Conservation (phyloP, 2,797 vertebrate genomes). For the Rhynchonycteris naso region DNA sequence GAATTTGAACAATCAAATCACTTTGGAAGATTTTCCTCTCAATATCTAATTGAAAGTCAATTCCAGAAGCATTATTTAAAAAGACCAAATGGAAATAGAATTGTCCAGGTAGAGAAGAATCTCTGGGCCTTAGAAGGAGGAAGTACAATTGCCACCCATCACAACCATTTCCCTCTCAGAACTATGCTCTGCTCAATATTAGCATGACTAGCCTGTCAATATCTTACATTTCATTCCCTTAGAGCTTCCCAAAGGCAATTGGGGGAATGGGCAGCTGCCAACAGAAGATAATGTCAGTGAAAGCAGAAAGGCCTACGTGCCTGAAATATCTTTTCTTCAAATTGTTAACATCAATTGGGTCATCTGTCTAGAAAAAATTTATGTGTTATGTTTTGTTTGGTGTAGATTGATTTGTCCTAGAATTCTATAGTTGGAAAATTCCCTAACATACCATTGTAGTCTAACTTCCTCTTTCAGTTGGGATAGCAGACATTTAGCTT, state of each 20-base stretch:
- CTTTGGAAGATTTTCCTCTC: constrained; percentile 35
- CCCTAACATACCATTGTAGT: neutral
- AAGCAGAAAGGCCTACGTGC: neutral
- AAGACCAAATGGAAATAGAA: constrained; percentile 44
- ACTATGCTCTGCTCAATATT: neutral
- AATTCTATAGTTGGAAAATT: neutral
- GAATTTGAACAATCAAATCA: constrained; percentile 40
- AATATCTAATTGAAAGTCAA: constrained; percentile 58
- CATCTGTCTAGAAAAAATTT: neutral
- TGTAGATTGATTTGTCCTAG: neutral
- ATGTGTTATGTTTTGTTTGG: neutral
- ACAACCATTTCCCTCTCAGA: neutral
- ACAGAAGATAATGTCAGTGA: neutral
- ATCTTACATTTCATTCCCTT: neutral
- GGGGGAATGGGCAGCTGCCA: neutral
- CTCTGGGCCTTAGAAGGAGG: neutral
- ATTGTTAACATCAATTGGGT: neutral
- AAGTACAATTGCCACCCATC: neutral
- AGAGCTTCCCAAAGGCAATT: neutral
- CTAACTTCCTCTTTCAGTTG: neutral
- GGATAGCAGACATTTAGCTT: no score
- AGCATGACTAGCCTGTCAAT: neutral
- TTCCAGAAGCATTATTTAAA: constrained; percentile 51
- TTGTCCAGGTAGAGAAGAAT: neutral
- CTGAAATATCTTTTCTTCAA: neutral